Percentiles rank a stretch among this genome's conserved stretches.
These are phyloP conservation scores for Acanthopagrus latus DNA, from an alignment of 2,797 vertebrate species.

Conservation along the genomic window DNA sequence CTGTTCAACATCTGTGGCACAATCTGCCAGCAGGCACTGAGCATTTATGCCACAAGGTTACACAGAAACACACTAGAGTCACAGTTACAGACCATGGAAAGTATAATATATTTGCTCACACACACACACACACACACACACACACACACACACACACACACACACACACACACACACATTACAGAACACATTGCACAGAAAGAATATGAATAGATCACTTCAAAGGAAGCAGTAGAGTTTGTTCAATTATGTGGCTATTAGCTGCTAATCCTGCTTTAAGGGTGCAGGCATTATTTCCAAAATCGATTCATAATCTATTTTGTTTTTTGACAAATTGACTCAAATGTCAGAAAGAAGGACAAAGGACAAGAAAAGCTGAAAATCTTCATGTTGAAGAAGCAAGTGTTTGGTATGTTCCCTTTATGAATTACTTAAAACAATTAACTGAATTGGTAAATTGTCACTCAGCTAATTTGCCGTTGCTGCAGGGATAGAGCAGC, in stretches of 20 bases:
- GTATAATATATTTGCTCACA: too few species aligned
- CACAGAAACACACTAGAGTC: conserved; percentile 25
- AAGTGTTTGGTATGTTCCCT: conserved; percentile 3
- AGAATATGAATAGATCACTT: conserved; percentile 5
- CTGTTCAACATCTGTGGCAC: conserved; percentile 69
- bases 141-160: too few species aligned
- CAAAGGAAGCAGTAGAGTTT: not conserved
- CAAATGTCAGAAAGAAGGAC: conserved; percentile 21
- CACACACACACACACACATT: too few species aligned
- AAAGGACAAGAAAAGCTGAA: conserved; percentile 12
- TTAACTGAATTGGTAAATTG: conserved; percentile 33
- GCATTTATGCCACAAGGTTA: conserved; percentile 67
- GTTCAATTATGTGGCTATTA: conserved; percentile 28
- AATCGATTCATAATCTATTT: conserved; percentile 17
- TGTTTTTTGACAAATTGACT: conserved; percentile 20
- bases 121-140: too few species aligned
- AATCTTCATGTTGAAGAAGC: conserved; percentile 9
- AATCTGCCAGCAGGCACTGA: conserved; percentile 62
- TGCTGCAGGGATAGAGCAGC: conserved; percentile 21
- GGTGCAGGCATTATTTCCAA: conserved; percentile 30
- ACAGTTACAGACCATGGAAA: conserved; percentile 11
- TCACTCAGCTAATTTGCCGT: conserved; percentile 22
- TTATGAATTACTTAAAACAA: conserved; percentile 10
- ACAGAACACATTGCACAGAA: not conserved
- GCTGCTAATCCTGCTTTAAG: conserved; percentile 40